Evolutionary conservation across 2,113 vertebrate species (phyloP).

Genomic region (Ranitomeya variabilis): DNA sequence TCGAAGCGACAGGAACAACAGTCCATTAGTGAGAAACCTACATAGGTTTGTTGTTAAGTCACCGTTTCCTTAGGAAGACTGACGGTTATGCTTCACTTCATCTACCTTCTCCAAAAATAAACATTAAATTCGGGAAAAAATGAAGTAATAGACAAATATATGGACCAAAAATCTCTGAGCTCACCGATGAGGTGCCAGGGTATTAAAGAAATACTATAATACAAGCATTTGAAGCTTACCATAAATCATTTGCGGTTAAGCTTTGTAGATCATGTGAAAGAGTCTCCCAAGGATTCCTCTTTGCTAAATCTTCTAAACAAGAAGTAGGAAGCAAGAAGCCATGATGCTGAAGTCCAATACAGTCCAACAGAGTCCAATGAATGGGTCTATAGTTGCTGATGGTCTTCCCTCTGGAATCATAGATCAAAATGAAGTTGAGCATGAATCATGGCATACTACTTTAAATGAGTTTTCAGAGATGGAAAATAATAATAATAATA

Average conservation of each 20-base stretch:
- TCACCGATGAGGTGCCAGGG: background rate
- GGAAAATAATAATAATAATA: background rate
- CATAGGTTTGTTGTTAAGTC: constrained; percentile 8
- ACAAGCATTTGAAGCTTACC: background rate
- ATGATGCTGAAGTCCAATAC: constrained; percentile 48
- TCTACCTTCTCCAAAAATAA: background rate
- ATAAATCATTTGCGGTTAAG: background rate
- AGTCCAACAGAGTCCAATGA: background rate
- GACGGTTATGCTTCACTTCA: constrained; percentile 19
- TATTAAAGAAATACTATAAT: background rate
- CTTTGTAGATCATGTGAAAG: background rate
- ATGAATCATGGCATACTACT: constrained; percentile 11
- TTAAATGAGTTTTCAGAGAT: background rate
- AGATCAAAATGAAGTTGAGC: constrained; percentile 5
- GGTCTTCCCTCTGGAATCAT: constrained; percentile 3
- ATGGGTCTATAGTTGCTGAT: background rate
- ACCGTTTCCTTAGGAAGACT: constrained; percentile 34
- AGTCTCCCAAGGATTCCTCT: background rate
- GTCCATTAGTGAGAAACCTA: constrained; percentile 15
- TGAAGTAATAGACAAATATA: constrained; percentile 30
- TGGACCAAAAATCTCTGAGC: background rate
- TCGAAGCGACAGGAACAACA: background rate
- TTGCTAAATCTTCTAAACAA: background rate
- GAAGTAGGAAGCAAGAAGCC: background rate
- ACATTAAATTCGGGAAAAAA: constrained; percentile 30